A percentile compares a stretch with the other conserved stretches of the same genome.
Conservation (phyloP, 2,888 invertebrate genomes). For the Petrophora chlorosata region DNA sequence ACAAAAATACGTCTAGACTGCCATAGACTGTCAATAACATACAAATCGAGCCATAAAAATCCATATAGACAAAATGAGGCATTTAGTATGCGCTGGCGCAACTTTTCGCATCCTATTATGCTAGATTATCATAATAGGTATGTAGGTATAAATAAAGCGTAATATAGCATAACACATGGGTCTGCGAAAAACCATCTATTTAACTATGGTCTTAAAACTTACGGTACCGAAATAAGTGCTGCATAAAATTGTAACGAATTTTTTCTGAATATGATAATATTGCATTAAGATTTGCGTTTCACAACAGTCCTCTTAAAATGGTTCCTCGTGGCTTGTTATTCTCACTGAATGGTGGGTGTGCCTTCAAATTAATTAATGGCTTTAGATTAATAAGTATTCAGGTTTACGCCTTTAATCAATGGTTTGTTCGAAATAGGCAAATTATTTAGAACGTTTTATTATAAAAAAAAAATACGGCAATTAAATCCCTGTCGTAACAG, state of each 20-base stretch:
- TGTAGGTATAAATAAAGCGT: conserved; percentile 13
- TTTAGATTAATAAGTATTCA: conserved; percentile 12
- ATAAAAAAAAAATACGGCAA: not conserved
- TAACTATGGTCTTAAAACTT: not conserved
- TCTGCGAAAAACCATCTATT: conserved; percentile 19
- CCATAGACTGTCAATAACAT: conserved; percentile 31
- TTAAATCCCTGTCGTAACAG: not conserved
- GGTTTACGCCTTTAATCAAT: conserved; percentile 5
- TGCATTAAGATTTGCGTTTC: conserved; percentile 3
- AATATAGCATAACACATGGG: conserved; percentile 3
- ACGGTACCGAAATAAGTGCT: no score
- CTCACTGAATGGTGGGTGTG: conserved; percentile 21
- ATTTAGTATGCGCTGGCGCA: conserved; percentile 60
- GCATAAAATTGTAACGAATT: no score
- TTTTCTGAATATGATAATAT: not conserved
- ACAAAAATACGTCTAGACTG: conserved; percentile 1
- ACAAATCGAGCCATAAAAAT: conserved; percentile 46
- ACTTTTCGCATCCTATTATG: conserved; percentile 47
- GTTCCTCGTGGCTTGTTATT: conserved; percentile 18
- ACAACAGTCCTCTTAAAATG: conserved; percentile 2
- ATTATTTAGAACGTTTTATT: not conserved
- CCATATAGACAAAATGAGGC: conserved; percentile 59
- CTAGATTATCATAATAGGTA: conserved; percentile 46
- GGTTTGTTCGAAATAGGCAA: not conserved
- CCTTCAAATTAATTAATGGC: conserved; percentile 27